Evolutionary conservation across 2,888 invertebrate species (phyloP).

Genomic region (Callyntrura sp.): DNA sequence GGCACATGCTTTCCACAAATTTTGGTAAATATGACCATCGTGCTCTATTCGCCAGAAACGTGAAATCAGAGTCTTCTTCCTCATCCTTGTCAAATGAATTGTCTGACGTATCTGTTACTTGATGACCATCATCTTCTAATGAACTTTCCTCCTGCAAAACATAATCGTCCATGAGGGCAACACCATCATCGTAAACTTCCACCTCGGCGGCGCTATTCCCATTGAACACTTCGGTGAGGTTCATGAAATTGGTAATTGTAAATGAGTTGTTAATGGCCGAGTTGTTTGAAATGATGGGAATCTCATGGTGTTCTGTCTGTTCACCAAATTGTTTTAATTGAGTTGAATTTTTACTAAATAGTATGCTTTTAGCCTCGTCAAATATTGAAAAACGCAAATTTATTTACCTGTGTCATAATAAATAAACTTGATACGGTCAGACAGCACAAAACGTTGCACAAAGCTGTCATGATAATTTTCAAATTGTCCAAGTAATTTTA

Average conservation of each 20-base stretch:
- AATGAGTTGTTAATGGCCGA: constrained; percentile 15
- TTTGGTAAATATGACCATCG: constrained; percentile 65
- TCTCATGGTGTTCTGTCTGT: constrained; percentile 39
- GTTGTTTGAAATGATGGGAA: constrained; percentile 35
- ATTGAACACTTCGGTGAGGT: background rate
- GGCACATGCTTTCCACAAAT: constrained; percentile 57
- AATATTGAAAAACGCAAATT: no score
- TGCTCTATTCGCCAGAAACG: background rate
- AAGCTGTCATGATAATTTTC: no score
- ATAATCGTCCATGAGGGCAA: constrained; percentile 36
- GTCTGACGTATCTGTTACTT: background rate
- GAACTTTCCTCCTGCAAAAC: background rate
- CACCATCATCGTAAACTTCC: constrained; percentile 1
- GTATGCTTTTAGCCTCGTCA: no score
- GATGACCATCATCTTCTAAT: background rate
- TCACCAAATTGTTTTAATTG: background rate
- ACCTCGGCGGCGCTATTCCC: background rate
- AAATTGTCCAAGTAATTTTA: no score
- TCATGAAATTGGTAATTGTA: background rate
- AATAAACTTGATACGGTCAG: no score
- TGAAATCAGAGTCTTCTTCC: constrained; percentile 44
- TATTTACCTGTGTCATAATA: no score
- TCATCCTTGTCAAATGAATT: background rate
- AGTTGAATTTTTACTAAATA: no score
- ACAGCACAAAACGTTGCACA: no score